Evolutionary conservation across 2,797 vertebrate species (phyloP).

Genomic region (Enteromius viviparus): DNA sequence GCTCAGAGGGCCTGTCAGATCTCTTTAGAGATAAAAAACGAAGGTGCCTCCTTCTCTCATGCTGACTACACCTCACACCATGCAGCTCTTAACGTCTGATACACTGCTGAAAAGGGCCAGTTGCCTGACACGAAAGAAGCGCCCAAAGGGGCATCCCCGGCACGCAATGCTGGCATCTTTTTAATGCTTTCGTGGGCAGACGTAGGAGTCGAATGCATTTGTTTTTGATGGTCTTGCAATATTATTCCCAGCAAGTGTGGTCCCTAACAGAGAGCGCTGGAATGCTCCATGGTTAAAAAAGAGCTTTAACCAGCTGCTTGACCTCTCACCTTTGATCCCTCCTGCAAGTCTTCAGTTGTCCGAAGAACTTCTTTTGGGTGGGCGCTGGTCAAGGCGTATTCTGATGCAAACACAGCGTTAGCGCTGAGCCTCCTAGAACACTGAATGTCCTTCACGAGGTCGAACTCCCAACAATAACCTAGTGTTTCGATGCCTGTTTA

Average conservation of each 20-base stretch:
- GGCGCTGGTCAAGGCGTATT: neutral
- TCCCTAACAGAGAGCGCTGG: constrained; percentile 50
- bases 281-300: constrained; percentile 67
- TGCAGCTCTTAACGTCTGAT: constrained; percentile 29
- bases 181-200: neutral
- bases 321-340: constrained; percentile 70
- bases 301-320: constrained; percentile 75
- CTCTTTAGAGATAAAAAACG: constrained; percentile 54
- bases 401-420: constrained; percentile 11
- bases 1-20: constrained; percentile 51
- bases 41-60: constrained; percentile 39
- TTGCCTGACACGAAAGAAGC: constrained; percentile 49
- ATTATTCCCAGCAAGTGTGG: neutral
- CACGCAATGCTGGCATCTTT: neutral
- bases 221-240: neutral
- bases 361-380: constrained; percentile 26
- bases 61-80: constrained; percentile 41
- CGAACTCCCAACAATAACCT: constrained; percentile 42
- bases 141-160: constrained; percentile 24
- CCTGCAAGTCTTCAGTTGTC: constrained; percentile 62
- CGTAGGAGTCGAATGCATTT: neutral
- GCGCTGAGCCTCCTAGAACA: constrained; percentile 32
- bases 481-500: constrained; percentile 43
- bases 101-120: constrained; percentile 31
- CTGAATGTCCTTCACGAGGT: constrained; percentile 29